Evolutionary conservation across 2,888 invertebrate species (phyloP).

Genomic region (Gnatocerus cornutus): DNA sequence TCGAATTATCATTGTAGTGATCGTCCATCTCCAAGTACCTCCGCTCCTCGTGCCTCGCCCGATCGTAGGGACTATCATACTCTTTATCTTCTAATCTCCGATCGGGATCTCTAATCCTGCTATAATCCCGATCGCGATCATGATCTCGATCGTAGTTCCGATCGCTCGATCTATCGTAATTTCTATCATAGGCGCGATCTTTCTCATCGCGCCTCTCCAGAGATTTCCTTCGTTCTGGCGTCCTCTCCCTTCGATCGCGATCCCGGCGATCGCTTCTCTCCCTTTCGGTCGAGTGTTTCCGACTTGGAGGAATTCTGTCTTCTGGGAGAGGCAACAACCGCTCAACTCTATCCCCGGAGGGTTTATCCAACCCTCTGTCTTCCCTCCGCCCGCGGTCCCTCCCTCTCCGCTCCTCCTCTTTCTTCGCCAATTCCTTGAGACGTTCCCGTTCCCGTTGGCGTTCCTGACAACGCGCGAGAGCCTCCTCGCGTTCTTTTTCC

Average conservation of each 20-base stretch:
- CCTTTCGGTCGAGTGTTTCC: constrained; percentile 70
- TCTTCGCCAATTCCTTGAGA: constrained; percentile 70
- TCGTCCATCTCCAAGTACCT: constrained; percentile 67
- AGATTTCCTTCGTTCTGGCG: constrained; percentile 63
- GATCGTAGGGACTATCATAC: constrained; percentile 71
- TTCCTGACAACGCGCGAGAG: constrained; percentile 78
- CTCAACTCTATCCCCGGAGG: constrained; percentile 74
- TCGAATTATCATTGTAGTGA: constrained; percentile 64
- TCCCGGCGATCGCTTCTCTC: constrained; percentile 72
- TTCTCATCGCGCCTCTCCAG: constrained; percentile 60
- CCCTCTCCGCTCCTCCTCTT: constrained; percentile 72
- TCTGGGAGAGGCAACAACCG: constrained; percentile 78
- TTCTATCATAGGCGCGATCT: constrained; percentile 58
- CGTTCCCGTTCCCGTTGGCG: constrained; percentile 74
- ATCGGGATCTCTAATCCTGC: constrained; percentile 63
- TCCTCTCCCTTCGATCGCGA: constrained; percentile 71
- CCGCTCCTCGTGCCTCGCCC: constrained; percentile 70
- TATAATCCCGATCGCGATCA: constrained; percentile 64
- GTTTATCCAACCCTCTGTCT: constrained; percentile 77
- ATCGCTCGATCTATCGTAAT: constrained; percentile 62
- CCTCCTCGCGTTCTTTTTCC: constrained; percentile 79
- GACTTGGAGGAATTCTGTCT: constrained; percentile 73
- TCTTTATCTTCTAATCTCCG: constrained; percentile 66
- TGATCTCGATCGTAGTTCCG: constrained; percentile 65
- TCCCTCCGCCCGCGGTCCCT: constrained; percentile 72